phyloP scores from a whole-genome alignment of 2,797 vertebrate species.

The Meriones psammophilus region DNA sequence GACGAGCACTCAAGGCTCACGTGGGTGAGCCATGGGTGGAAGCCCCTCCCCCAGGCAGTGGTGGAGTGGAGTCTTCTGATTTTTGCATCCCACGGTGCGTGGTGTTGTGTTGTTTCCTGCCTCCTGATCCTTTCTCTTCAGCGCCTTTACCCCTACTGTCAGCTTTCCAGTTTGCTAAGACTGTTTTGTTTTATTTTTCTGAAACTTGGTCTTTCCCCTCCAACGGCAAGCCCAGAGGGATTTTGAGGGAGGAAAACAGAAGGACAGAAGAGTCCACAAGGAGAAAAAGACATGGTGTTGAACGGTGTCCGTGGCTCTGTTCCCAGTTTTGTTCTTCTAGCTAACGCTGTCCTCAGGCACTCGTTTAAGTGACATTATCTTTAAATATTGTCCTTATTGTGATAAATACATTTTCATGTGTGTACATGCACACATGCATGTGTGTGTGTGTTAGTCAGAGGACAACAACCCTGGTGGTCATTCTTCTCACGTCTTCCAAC shows the following conservation, averaged over 20 bases:
- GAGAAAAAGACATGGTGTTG: not conserved
- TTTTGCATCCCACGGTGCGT: not conserved
- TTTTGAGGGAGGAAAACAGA: too few species aligned
- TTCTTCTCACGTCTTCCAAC: not conserved
- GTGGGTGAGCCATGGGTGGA: not conserved
- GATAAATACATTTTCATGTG: not conserved
- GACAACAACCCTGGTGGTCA: not conserved
- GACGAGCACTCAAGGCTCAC: not conserved
- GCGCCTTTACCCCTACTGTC: not conserved
- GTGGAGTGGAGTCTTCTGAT: not conserved
- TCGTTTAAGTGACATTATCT: not conserved
- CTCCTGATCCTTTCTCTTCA: not conserved
- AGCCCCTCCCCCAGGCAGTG: not conserved
- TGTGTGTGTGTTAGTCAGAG: not conserved
- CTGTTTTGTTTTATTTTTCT: not conserved
- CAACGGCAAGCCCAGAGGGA: not conserved
- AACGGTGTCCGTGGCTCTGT: fast-evolving
- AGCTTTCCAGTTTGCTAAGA: not conserved
- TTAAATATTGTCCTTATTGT: not conserved
- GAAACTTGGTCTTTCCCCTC: not conserved
- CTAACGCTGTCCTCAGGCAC: not conserved
- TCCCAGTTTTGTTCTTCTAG: not conserved
- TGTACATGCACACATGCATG: not conserved
- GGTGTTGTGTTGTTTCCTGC: not conserved
- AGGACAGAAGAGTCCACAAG: not conserved